Base-by-base conservation (phyloP, 1,140 invertebrate genomes). In the Drosophila seguyi region DNA sequence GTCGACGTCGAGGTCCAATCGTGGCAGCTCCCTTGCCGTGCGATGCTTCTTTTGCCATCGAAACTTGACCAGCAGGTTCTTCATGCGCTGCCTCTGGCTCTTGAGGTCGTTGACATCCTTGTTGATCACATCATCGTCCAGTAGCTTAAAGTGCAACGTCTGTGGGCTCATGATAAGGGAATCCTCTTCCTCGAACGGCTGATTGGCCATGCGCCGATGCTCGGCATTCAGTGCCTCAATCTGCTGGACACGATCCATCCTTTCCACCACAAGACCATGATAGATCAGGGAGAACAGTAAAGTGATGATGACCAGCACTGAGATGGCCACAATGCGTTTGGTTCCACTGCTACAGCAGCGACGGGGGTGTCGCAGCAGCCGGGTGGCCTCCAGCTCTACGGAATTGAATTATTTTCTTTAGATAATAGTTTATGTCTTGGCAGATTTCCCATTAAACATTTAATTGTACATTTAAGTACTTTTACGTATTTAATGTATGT, bases 231-330 rank as follows among this genome's bases (percentile, higher is more conserved):
- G 16, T 3, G 75, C 52, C 38, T 50, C 62, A 39, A 81, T 75
- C 42, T 90, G 69, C 10, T 68, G 74, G 2, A 79, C 34, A 0
- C 48, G 85, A 61, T 90, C 90, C 63, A 91, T 91, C 34, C 76
- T 39, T 20, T 92, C 87, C 18, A 92, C 45, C 1, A 79, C 84
- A 29, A 91, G 77, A 11, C 83, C 81, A 71, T 92, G 81, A 42
- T 92, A 92, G 14, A 92, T 67, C 16, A 92, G 39, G 0, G 84
- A 81, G 18, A 88, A 74, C 0, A 83, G 41, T 8, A 92, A 20
- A 1, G 78, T 56, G 1, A 92, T 7, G 4, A 91, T 50, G 13
- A 92, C 62, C 20, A 90, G 20, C 1, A 69, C 25, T 0, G 81
- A 88, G 36, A 92, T 58, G 48, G 80, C 79, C 31, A 92, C 48